These are phyloP conservation scores for Drosophila pruinosa DNA, from an alignment of 1,140 invertebrate species.

Conservation along the genomic window DNA sequence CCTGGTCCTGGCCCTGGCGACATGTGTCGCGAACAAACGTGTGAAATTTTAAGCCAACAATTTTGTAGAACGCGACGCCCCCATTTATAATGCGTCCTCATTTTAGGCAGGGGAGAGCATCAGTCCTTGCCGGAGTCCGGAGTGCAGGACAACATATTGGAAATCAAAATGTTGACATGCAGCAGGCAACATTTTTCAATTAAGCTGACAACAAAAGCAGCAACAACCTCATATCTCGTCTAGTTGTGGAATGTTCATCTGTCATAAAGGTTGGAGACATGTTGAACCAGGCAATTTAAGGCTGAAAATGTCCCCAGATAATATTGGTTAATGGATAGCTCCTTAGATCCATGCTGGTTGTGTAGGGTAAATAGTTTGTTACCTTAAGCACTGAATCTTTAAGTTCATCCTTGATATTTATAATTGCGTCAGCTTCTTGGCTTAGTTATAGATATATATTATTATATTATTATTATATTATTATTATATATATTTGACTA, in stretches of 20 bases:
- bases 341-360: too few species aligned
- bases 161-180: slow-evolving; percentile 78
- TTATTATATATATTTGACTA: too few species aligned
- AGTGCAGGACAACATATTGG: slow-evolving; percentile 65
- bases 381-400: too few species aligned
- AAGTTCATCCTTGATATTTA: too few species aligned
- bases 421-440: too few species aligned
- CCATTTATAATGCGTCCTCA: slow-evolving; percentile 52
- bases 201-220: slow-evolving; percentile 52
- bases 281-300: not conserved
- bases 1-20: slow-evolving; percentile 17
- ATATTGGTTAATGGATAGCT: too few species aligned
- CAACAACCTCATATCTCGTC: not conserved
- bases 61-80: slow-evolving; percentile 31
- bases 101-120: not conserved
- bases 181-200: slow-evolving; percentile 73
- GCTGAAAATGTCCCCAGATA: too few species aligned
- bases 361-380: too few species aligned
- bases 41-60: slow-evolving; percentile 72
- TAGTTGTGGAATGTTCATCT: slow-evolving; percentile 20
- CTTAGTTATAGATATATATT: too few species aligned
- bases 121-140: not conserved
- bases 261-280: not conserved
- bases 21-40: slow-evolving; percentile 71
- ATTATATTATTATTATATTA: too few species aligned